phyloP scores from a whole-genome alignment of 2,113 vertebrate genomes.

The Nothoprocta pentlandii region DNA sequence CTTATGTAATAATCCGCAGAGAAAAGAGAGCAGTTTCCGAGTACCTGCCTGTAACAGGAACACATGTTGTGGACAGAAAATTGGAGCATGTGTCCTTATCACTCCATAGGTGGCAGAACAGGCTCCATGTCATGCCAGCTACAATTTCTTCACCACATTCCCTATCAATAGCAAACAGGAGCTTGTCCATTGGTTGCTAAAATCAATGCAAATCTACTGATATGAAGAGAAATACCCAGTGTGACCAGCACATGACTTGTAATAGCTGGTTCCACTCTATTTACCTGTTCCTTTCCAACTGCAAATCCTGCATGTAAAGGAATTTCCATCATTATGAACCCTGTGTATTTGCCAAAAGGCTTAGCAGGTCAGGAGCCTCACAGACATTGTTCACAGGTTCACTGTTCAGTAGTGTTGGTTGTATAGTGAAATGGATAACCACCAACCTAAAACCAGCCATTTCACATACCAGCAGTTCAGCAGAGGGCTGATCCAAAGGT shows the following conservation, averaged over 20 bases:
- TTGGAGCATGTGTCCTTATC: accelerated
- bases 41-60: background rate
- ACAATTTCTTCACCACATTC: background rate
- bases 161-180: background rate
- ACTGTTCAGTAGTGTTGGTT: background rate
- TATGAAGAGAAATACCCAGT: background rate
- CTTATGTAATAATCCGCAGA: background rate
- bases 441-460: background rate
- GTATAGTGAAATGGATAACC: background rate
- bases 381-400: background rate
- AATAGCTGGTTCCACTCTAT: background rate
- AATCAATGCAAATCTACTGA: background rate
- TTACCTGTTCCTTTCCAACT: background rate
- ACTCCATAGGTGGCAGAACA: background rate
- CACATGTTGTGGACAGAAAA: background rate
- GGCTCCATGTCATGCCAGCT: background rate
- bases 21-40: background rate
- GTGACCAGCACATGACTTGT: background rate
- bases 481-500: background rate
- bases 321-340: background rate
- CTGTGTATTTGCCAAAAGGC: background rate
- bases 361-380: background rate
- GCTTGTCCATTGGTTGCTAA: background rate
- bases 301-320: background rate
- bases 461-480: background rate